phyloP scores from a whole-genome alignment of 2,113 vertebrate species.

The Xiphorhynchus elegans region DNA sequence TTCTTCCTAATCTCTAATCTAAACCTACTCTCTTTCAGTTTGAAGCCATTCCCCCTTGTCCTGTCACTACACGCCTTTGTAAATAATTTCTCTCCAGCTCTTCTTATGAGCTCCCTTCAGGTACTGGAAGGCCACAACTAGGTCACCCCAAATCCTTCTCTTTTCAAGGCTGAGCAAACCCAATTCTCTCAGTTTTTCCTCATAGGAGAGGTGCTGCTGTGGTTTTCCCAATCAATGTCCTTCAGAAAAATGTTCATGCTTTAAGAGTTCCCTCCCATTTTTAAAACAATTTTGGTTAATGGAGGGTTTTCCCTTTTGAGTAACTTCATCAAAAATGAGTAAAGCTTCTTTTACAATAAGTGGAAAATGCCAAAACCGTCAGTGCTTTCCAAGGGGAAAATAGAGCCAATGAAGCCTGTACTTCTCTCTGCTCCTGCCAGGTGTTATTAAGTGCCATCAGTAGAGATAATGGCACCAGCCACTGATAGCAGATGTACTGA shows the following conservation, averaged over 20 bases:
- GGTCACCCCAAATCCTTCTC: neutral
- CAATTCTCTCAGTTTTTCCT: neutral
- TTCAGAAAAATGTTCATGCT: neutral
- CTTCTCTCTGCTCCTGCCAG: neutral
- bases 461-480: neutral
- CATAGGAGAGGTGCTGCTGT: neutral
- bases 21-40: neutral
- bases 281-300: neutral
- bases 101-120: neutral
- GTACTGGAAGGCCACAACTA: neutral
- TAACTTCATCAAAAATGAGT: neutral
- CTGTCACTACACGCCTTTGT: neutral
- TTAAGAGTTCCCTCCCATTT: neutral
- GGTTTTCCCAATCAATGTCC: neutral
- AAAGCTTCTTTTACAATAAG: neutral
- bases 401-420: neutral
- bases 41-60: neutral
- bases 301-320: neutral
- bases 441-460: neutral
- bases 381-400: neutral
- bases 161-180: neutral
- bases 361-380: neutral
- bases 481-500: neutral
- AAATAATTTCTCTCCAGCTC: neutral
- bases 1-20: neutral